A percentile compares a stretch with the other conserved stretches of the same genome.
Conservation (phyloP, 2,113 vertebrate genomes). For the Oxyruncus cristatus region DNA sequence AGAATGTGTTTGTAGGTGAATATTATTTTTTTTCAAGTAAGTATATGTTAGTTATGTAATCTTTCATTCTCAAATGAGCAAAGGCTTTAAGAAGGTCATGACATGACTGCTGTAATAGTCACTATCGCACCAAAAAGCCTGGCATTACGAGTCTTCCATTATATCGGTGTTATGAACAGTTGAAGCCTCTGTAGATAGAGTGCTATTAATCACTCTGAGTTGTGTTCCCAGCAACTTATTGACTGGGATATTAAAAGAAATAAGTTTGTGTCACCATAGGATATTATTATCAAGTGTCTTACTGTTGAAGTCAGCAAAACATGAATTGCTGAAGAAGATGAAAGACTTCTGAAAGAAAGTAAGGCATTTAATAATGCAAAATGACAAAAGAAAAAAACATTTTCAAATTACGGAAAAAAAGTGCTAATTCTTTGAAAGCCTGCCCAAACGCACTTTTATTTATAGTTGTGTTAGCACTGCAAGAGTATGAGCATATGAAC, state of each 20-base stretch:
- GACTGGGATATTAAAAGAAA: background rate
- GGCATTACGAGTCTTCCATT: background rate
- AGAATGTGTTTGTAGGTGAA: background rate
- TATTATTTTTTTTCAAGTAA: background rate
- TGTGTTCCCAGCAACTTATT: background rate
- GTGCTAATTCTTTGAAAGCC: background rate
- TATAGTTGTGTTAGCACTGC: background rate
- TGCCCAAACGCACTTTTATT: background rate
- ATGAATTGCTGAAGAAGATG: background rate
- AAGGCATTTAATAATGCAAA: background rate
- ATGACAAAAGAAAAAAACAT: background rate
- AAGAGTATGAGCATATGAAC: background rate
- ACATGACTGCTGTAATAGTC: background rate
- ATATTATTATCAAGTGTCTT: background rate
- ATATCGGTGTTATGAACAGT: background rate
- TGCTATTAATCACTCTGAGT: slow-evolving; percentile 9
- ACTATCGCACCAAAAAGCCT: background rate
- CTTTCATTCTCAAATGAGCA: background rate
- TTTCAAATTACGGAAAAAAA: background rate
- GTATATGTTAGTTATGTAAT: background rate
- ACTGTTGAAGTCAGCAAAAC: background rate
- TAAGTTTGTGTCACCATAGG: background rate
- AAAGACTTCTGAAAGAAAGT: background rate
- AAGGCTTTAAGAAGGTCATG: background rate
- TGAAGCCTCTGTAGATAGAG: background rate